phyloP scores from a whole-genome alignment of 2,113 vertebrate species.

The Nyctibius bracteatus region DNA sequence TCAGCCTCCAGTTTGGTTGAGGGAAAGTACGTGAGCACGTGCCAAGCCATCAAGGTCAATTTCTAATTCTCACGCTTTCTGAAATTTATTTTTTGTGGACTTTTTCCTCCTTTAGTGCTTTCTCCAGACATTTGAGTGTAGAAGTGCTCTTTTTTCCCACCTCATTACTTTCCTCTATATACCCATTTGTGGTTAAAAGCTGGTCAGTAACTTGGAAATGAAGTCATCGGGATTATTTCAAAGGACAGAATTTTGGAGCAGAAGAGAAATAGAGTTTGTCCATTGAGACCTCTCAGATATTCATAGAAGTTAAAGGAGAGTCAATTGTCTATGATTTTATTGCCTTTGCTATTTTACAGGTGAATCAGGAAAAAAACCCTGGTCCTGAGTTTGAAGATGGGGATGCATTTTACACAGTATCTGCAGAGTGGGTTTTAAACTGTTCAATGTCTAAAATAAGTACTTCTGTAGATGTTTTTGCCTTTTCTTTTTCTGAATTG shows the following conservation, averaged over 20 bases:
- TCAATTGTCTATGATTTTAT: not conserved
- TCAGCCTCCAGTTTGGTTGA: not conserved
- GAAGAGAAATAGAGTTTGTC: not conserved
- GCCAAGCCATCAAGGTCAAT: not conserved
- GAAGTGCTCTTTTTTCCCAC: not conserved
- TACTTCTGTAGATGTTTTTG: not conserved
- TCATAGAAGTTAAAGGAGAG: conserved; percentile 1
- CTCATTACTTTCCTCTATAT: not conserved
- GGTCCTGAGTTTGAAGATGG: not conserved
- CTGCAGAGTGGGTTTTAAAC: not conserved
- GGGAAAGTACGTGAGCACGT: not conserved
- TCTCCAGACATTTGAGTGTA: not conserved
- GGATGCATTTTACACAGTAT: not conserved
- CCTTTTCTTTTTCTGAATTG: not conserved
- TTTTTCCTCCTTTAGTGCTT: not conserved
- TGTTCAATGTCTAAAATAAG: not conserved
- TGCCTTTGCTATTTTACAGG: not conserved
- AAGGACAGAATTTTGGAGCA: conserved; percentile 10
- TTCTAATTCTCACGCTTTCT: conserved; percentile 37
- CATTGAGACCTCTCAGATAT: not conserved
- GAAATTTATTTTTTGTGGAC: conserved; percentile 21
- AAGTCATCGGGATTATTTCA: conserved; percentile 32
- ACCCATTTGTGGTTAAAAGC: conserved; percentile 26
- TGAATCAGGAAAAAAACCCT: not conserved
- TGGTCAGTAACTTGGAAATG: conserved; percentile 26